These are phyloP conservation scores for Sarcophaga variegata DNA, from an alignment of 2,888 invertebrate genomes.

Conservation along the genomic window DNA sequence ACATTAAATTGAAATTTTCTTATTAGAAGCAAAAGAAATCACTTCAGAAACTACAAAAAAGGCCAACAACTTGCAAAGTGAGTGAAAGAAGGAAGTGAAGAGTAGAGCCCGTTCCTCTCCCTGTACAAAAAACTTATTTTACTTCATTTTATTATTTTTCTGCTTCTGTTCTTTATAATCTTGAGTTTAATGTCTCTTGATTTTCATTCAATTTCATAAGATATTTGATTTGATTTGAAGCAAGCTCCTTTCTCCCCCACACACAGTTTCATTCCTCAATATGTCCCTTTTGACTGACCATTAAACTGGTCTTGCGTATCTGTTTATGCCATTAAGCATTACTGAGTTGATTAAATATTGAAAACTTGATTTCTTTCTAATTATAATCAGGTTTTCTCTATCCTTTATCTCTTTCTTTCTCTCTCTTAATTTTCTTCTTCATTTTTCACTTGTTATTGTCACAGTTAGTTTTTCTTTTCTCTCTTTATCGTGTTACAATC, in stretches of 20 bases:
- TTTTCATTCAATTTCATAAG: not conserved
- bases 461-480: not conserved
- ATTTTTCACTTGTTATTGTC: not conserved
- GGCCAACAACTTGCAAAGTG: not conserved
- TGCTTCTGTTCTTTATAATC: too few relatives aligned
- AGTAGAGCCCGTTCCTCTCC: too few relatives aligned
- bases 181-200: not conserved
- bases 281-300: not conserved
- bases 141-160: not conserved
- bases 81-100: too few relatives aligned
- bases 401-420: not conserved
- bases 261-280: too few relatives aligned
- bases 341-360: slow-evolving; percentile 52
- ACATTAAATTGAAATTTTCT: slow-evolving; percentile 32
- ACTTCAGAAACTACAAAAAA: not conserved
- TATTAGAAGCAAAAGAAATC: not conserved
- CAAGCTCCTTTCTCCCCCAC: too few relatives aligned
- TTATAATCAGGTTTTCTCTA: slow-evolving; percentile 1
- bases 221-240: too few relatives aligned
- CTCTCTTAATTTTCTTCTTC: not conserved
- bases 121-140: not conserved
- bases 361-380: slow-evolving; percentile 45
- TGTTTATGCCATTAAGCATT: slow-evolving; percentile 33
- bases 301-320: slow-evolving; percentile 25
- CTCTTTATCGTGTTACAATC: not conserved